phyloP scores from a whole-genome alignment of 2,113 vertebrate genomes.

The Anoura caudifer region DNA sequence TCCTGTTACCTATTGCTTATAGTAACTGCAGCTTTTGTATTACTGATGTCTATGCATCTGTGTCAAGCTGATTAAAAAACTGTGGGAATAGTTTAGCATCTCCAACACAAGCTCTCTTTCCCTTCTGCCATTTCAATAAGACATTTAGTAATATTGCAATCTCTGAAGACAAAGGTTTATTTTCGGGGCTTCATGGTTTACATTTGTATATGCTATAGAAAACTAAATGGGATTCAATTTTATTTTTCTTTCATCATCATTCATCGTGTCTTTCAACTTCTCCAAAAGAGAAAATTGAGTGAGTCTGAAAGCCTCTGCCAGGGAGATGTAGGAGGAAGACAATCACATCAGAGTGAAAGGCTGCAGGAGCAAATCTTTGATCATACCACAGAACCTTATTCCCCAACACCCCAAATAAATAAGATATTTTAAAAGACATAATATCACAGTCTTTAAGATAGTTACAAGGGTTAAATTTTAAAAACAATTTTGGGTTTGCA shows the following conservation, averaged over 20 bases:
- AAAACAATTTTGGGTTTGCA: not conserved
- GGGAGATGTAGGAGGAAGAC: not conserved
- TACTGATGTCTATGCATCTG: not conserved
- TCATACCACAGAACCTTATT: not conserved
- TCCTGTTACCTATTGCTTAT: not conserved
- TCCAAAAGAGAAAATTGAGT: conserved; percentile 16
- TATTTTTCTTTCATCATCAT: conserved; percentile 37
- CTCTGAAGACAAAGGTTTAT: conserved; percentile 42
- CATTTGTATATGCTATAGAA: not conserved
- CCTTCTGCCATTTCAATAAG: not conserved
- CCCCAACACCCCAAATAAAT: not conserved
- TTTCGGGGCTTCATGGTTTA: not conserved
- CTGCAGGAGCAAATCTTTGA: not conserved
- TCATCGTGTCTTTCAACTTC: not conserved
- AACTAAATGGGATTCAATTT: conserved; percentile 36
- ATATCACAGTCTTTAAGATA: not conserved
- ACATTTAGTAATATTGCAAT: conserved; percentile 1
- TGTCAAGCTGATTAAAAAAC: not conserved
- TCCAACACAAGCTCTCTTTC: conserved; percentile 21
- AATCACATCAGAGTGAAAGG: not conserved
- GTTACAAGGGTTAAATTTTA: conserved; percentile 3
- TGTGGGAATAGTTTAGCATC: not conserved
- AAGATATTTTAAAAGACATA: conserved; percentile 36
- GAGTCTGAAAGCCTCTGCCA: not conserved
- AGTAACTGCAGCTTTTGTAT: conserved; percentile 1